Evolutionary conservation across 2,888 invertebrate species (phyloP).

Genomic region (Callinectes sapidus): DNA sequence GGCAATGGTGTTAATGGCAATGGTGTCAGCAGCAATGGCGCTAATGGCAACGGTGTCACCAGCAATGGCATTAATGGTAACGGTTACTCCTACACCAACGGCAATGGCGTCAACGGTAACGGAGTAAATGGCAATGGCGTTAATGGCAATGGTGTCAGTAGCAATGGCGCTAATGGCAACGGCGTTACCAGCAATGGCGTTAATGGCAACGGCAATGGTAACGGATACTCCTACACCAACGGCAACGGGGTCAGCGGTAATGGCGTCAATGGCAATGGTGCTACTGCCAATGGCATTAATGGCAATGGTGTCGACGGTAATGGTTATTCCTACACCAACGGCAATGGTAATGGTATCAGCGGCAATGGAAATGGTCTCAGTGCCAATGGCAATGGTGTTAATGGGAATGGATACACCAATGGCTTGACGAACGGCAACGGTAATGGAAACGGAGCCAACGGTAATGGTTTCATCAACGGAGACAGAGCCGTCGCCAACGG

Average conservation of each 20-base stretch:
- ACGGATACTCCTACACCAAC: neutral
- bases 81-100: neutral
- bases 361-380: neutral
- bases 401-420: conserved; percentile 22
- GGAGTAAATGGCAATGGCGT: conserved; percentile 22
- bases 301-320: neutral
- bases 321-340: neutral
- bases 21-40: neutral
- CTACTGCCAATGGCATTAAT: neutral
- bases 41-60: neutral
- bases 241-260: neutral
- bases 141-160: conserved; percentile 16
- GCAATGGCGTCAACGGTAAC: conserved; percentile 11
- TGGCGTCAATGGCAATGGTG: neutral
- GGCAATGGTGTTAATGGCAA: neutral
- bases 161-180: neutral
- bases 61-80: neutral
- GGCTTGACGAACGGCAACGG: neutral
- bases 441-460: conserved; percentile 18
- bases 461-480: neutral
- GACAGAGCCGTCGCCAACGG: conserved; percentile 2
- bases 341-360: conserved; percentile 1
- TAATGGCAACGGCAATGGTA: neutral
- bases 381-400: conserved; percentile 17
- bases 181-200: neutral